phyloP scores from a whole-genome alignment of 2,113 vertebrate genomes.

The Halichoerus grypus region DNA sequence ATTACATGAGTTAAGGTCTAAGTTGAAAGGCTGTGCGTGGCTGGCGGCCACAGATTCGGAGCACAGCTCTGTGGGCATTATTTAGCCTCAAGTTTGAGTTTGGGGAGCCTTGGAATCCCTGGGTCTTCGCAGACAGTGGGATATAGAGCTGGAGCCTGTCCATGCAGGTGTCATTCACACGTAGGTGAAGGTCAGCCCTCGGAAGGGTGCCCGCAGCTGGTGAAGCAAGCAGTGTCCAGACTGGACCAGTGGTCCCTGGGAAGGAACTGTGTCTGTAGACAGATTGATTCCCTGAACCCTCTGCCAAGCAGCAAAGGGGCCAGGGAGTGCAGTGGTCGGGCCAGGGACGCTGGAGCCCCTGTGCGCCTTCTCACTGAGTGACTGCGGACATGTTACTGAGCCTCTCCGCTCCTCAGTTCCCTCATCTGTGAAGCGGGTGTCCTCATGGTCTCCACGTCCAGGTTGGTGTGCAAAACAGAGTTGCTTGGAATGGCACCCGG shows the following conservation, averaged over 20 bases:
- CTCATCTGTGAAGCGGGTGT: background rate
- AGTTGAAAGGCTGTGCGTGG: background rate
- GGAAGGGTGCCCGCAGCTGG: too few species aligned
- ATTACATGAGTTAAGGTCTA: background rate
- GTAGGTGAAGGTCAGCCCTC: background rate
- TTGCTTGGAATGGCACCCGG: background rate
- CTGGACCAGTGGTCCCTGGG: background rate
- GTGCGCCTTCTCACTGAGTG: background rate
- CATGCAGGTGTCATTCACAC: background rate
- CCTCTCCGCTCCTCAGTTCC: background rate
- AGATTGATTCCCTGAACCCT: background rate
- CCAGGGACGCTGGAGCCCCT: background rate
- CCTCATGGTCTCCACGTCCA: rapidly evolving
- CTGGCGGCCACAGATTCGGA: background rate
- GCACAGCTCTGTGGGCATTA: background rate
- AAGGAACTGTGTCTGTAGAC: background rate
- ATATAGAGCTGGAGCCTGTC: background rate
- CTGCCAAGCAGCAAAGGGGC: background rate
- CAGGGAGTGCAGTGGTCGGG: rapidly evolving
- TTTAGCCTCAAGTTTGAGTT: background rate
- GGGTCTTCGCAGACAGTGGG: background rate
- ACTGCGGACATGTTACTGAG: rapidly evolving
- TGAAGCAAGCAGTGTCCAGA: background rate
- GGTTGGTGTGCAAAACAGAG: too few species aligned
- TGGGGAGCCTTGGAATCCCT: background rate